Evolutionary conservation across 2,888 invertebrate species (phyloP).

Genomic region (Drosophila multiciliata): DNA sequence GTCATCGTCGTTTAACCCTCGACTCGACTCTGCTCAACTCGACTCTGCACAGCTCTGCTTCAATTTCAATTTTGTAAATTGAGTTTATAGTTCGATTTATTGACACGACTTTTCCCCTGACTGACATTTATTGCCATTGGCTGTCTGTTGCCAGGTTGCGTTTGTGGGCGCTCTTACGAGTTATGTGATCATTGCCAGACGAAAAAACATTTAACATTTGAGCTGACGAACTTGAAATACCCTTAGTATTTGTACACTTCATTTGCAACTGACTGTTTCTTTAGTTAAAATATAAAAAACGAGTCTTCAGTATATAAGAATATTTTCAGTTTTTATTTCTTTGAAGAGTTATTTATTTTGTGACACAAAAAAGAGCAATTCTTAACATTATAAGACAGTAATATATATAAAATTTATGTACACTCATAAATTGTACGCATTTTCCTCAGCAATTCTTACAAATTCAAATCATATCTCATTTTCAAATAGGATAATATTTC

Average conservation of each 20-base stretch:
- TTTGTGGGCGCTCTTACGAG: conserved; percentile 66
- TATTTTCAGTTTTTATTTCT: background rate
- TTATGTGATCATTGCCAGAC: conserved; percentile 43
- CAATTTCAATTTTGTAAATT: conserved; percentile 82
- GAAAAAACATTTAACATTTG: background rate
- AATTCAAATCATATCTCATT: background rate
- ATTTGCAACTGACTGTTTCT: background rate
- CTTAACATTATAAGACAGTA: background rate
- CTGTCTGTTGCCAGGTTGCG: conserved; percentile 57
- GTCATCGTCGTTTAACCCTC: conserved; percentile 71
- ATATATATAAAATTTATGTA: background rate
- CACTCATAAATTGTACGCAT: background rate
- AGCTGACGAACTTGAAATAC: background rate
- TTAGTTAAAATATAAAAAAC: no score
- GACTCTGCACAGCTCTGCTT: conserved; percentile 40
- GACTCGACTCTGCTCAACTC: conserved; percentile 14
- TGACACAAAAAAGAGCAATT: background rate
- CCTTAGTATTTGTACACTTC: background rate
- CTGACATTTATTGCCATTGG: conserved; percentile 79
- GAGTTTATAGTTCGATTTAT: conserved; percentile 82
- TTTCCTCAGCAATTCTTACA: background rate
- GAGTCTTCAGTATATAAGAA: background rate
- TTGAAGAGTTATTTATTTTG: background rate
- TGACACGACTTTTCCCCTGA: conserved; percentile 60
- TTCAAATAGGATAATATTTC: background rate